Conservation (phyloP, 2,113 vertebrate species). For the Gymnorhina tibicen region DNA sequence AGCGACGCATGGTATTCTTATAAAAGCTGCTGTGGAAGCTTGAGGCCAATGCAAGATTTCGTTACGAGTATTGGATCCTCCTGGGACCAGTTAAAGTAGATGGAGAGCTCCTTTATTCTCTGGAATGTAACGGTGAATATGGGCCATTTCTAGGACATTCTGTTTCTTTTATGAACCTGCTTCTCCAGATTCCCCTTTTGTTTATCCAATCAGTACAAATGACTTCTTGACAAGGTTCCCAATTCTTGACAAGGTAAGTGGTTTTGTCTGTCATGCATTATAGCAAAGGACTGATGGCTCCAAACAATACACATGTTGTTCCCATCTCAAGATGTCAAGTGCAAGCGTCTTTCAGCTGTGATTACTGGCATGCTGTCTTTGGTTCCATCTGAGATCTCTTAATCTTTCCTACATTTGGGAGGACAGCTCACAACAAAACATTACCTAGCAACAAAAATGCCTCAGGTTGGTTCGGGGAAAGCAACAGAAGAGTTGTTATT, state of each 20-base stretch:
- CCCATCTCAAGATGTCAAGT: slow-evolving; percentile 13
- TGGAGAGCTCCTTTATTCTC: slow-evolving; percentile 34
- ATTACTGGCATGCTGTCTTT: slow-evolving; percentile 18
- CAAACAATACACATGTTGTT: slow-evolving; percentile 23
- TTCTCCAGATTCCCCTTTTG: background rate
- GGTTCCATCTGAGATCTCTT: slow-evolving; percentile 52
- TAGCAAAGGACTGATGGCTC: background rate
- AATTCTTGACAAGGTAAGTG: slow-evolving; percentile 27
- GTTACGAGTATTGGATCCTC: background rate
- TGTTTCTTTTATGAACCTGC: slow-evolving; percentile 10
- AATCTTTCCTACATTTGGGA: slow-evolving; percentile 16
- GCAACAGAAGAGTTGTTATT: slow-evolving; percentile 17
- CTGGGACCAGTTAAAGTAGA: slow-evolving; percentile 5
- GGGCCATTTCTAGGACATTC: background rate
- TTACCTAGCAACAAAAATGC: slow-evolving; percentile 62
- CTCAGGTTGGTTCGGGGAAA: slow-evolving; percentile 19
- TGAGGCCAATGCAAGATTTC: slow-evolving; percentile 17
- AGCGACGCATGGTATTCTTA: background rate
- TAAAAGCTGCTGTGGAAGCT: slow-evolving; percentile 53
- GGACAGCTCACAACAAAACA: slow-evolving; percentile 38
- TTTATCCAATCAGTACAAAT: background rate
- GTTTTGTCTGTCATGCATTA: slow-evolving; percentile 23
- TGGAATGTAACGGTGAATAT: background rate
- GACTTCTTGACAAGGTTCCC: slow-evolving; percentile 12
- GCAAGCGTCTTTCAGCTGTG: slow-evolving; percentile 8